A percentile compares a stretch with the other conserved stretches of the same genome.
phyloP scores from a whole-genome alignment of 2,888 invertebrate species.

The Napeogenes sylphis region DNA sequence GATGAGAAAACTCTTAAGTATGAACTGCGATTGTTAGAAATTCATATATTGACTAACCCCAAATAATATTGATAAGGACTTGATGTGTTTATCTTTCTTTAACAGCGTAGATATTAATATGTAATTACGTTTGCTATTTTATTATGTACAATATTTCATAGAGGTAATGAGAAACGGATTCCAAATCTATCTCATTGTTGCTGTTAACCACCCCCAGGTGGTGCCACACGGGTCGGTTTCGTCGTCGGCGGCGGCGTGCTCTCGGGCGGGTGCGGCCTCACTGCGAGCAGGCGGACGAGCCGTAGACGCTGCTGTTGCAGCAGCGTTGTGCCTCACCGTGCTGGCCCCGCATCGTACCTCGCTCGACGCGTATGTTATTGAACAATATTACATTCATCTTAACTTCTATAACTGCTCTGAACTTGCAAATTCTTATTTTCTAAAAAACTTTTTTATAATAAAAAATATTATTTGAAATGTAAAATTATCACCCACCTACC shows the following conservation, averaged over 20 bases:
- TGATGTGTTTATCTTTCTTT: no score
- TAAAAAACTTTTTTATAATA: no score
- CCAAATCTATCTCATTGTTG: no score
- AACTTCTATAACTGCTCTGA: neutral
- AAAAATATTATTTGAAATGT: no score
- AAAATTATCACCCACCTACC: neutral
- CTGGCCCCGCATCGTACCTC: conserved; percentile 85
- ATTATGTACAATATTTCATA: no score
- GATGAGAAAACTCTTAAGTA: no score
- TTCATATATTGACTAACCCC: no score
- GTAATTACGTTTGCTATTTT: no score
- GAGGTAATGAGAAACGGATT: no score
- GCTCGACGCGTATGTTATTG: conserved; percentile 82
- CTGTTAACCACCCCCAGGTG: conserved; percentile 63
- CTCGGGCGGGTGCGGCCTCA: conserved; percentile 81
- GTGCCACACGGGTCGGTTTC: conserved; percentile 87
- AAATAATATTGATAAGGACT: no score
- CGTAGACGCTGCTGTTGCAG: conserved; percentile 85
- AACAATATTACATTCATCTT: neutral
- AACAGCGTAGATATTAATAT: no score
- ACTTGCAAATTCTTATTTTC: neutral
- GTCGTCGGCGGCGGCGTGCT: conserved; percentile 83
- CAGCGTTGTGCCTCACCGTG: conserved; percentile 85
- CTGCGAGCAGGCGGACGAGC: conserved; percentile 84
- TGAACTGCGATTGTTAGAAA: no score